Percentiles rank a stretch among this genome's conserved stretches.
Conservation (phyloP, 2,888 invertebrate genomes). For the Pristionchus fissidentatus region DNA sequence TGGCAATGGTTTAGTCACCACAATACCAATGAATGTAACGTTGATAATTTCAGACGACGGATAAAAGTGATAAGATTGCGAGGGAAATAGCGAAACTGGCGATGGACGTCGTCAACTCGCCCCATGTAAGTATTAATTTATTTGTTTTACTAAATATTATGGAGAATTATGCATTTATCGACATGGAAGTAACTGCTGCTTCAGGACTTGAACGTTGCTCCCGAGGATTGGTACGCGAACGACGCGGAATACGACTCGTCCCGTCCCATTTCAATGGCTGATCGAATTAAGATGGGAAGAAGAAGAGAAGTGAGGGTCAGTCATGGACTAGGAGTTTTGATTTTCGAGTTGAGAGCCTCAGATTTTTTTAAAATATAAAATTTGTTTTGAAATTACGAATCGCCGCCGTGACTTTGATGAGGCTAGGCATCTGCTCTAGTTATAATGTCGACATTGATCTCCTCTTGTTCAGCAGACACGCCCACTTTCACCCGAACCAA, state of each 20-base stretch:
- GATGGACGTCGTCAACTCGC: background rate
- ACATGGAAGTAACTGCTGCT: background rate
- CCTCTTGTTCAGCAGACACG: too few species aligned
- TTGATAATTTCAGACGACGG: background rate
- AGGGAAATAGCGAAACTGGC: conserved; percentile 1
- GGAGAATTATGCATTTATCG: background rate
- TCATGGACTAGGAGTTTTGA: too few species aligned
- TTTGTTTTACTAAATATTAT: background rate
- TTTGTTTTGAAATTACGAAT: too few species aligned
- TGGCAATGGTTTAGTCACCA: background rate
- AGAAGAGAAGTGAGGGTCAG: conserved; percentile 3
- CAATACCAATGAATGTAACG: background rate
- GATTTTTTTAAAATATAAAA: too few species aligned
- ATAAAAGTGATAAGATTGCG: background rate
- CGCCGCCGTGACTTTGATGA: too few species aligned
- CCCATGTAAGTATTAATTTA: background rate
- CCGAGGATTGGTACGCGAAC: conserved; percentile 1
- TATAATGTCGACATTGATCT: too few species aligned
- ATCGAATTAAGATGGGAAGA: background rate
- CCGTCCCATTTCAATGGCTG: background rate
- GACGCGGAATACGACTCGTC: background rate
- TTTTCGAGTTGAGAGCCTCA: too few species aligned
- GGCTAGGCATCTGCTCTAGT: too few species aligned
- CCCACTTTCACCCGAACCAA: too few species aligned
- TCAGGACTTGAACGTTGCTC: background rate